Evolutionary conservation across 37 sponge, comb jelly and placozoan species (phyloP).

Genomic region (Crambe crambe): DNA sequence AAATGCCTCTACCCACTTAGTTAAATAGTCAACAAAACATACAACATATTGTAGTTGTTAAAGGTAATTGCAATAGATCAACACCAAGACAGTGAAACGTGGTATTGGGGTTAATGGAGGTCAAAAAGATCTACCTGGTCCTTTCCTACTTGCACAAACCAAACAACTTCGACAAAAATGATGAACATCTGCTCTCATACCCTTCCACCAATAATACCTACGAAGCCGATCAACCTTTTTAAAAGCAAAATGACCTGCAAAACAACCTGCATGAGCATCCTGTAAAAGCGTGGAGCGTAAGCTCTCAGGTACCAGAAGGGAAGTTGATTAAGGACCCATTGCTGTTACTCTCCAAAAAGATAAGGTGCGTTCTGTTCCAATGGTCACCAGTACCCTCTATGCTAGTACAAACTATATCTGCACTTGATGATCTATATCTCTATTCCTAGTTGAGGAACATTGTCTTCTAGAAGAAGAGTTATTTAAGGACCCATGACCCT

Average conservation of each 20-base stretch:
- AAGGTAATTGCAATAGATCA: slow-evolving; percentile 51
- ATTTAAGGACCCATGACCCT: too few relatives aligned
- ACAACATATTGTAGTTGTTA: slow-evolving; percentile 40
- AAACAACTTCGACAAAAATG: slow-evolving; percentile 42
- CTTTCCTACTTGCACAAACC: slow-evolving; percentile 33
- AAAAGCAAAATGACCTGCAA: slow-evolving; percentile 41
- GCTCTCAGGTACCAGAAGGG: neutral
- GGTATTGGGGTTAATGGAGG: slow-evolving; percentile 45
- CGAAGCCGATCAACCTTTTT: slow-evolving; percentile 30
- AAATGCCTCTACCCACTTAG: slow-evolving; percentile 73
- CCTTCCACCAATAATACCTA: slow-evolving; percentile 29
- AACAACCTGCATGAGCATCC: slow-evolving; percentile 30
- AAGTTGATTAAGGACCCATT: too few relatives aligned
- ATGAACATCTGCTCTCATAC: slow-evolving; percentile 45
- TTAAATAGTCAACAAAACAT: slow-evolving; percentile 64
- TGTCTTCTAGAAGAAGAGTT: too few relatives aligned
- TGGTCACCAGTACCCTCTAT: too few relatives aligned
- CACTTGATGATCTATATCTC: too few relatives aligned
- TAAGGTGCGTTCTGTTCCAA: too few relatives aligned
- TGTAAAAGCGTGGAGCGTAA: neutral
- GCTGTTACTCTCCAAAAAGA: too few relatives aligned
- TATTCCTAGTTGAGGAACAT: too few relatives aligned
- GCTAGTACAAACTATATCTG: too few relatives aligned
- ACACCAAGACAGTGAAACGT: slow-evolving; percentile 55
- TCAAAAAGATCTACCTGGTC: neutral